Evolutionary conservation across 2,888 invertebrate species (phyloP).

Genomic region (Steromphala cineraria): DNA sequence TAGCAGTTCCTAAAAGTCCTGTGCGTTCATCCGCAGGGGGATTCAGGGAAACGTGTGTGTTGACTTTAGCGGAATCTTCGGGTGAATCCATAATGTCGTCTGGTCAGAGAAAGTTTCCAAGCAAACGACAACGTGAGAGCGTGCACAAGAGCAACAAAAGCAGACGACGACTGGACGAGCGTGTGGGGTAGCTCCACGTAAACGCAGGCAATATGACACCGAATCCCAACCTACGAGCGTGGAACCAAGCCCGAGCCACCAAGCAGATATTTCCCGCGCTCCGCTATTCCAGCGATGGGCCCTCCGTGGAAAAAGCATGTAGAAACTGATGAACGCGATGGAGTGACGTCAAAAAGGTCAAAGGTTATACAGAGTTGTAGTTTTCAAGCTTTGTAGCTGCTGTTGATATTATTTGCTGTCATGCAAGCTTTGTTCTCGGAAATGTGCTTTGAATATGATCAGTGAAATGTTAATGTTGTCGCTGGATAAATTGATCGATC

Average conservation of each 20-base stretch:
- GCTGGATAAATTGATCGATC: too few relatives aligned
- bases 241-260: background rate
- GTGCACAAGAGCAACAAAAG: background rate
- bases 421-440: background rate
- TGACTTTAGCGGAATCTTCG: constrained; percentile 50
- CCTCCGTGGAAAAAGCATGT: constrained; percentile 18
- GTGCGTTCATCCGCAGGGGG: constrained; percentile 55
- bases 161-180: background rate
- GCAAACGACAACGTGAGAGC: background rate
- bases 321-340: constrained; percentile 17
- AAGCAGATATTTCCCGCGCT: constrained; percentile 4
- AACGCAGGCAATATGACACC: background rate
- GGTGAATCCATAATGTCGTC: constrained; percentile 7
- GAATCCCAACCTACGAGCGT: background rate
- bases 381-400: background rate
- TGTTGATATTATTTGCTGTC: background rate
- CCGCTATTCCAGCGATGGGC: background rate
- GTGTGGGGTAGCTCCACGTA: background rate
- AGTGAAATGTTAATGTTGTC: background rate
- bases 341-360: constrained; percentile 13
- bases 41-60: constrained; percentile 58
- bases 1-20: constrained; percentile 36
- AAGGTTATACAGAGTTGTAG: constrained; percentile 7
- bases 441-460: background rate
- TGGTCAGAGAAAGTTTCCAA: background rate